phyloP scores from a whole-genome alignment of 1,140 invertebrate genomes.

The Lepidurus couesii region DNA sequence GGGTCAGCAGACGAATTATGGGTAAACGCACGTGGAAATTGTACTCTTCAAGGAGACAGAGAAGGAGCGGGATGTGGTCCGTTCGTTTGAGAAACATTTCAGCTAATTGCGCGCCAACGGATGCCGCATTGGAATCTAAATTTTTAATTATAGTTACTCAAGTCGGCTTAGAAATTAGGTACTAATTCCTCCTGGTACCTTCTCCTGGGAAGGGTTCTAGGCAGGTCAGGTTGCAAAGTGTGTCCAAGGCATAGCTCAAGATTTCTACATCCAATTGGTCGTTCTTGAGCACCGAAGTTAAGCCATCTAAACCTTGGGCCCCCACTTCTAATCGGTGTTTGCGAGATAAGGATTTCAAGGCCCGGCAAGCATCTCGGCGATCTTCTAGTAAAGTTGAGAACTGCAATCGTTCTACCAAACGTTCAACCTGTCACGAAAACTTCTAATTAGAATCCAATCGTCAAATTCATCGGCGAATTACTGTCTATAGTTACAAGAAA shows the following conservation, averaged over 20 bases:
- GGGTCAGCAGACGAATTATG: conserved; percentile 75
- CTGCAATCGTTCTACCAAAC: conserved; percentile 81
- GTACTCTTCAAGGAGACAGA: conserved; percentile 89
- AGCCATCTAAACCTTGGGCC: conserved; percentile 83
- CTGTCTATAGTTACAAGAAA: too few species aligned
- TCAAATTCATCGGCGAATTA: too few species aligned
- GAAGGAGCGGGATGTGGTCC: conserved; percentile 75
- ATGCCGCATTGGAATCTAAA: conserved; percentile 34
- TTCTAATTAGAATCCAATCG: not conserved
- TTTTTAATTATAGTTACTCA: too few species aligned
- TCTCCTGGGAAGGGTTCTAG: conserved; percentile 74
- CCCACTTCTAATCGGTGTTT: conserved; percentile 93
- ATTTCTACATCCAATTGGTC: conserved; percentile 87
- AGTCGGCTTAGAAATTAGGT: too few species aligned
- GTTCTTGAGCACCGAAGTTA: conserved; percentile 71
- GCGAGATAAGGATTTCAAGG: conserved; percentile 85
- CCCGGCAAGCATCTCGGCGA: conserved; percentile 89
- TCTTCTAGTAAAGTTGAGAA: conserved; percentile 92
- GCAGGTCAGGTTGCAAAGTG: conserved; percentile 82
- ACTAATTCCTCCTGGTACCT: not conserved
- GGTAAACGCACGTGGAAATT: conserved; percentile 87
- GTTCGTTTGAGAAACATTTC: conserved; percentile 95
- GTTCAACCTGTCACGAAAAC: conserved; percentile 65
- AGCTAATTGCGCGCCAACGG: conserved; percentile 86
- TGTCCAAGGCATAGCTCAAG: conserved; percentile 82